Conservation (phyloP, 2,888 invertebrate genomes). For the Coleophora deauratella region DNA sequence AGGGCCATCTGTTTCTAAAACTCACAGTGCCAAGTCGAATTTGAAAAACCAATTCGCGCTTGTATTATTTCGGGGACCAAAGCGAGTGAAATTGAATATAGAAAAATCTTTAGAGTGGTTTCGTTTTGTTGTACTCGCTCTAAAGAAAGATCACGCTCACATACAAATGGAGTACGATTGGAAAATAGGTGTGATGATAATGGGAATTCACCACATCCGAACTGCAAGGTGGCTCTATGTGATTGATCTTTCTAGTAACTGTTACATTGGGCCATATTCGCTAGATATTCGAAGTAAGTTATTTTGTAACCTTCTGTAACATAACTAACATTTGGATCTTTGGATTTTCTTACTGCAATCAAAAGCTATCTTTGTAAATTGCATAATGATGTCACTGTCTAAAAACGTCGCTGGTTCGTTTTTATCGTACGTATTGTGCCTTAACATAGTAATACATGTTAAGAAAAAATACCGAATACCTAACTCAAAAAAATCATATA, state of each 20-base stretch:
- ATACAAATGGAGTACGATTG: conserved; percentile 39
- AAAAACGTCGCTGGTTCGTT: too few relatives aligned
- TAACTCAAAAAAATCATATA: too few relatives aligned
- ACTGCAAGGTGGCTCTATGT: conserved; percentile 1
- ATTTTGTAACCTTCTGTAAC: too few relatives aligned
- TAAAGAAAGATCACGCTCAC: conserved; percentile 25
- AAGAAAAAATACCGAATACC: too few relatives aligned
- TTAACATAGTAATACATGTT: too few relatives aligned
- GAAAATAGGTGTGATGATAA: conserved; percentile 27
- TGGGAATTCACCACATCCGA: conserved; percentile 12
- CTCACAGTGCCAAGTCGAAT: conserved; percentile 19
- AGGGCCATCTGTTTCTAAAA: conserved; percentile 21
- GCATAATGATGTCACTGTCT: too few relatives aligned
- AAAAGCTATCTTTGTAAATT: too few relatives aligned
- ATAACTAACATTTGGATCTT: too few relatives aligned
- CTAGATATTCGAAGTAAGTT: too few relatives aligned
- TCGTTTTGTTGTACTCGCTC: conserved; percentile 24
- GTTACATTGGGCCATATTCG: too few relatives aligned
- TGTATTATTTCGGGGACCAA: conserved; percentile 27
- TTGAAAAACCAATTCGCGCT: conserved; percentile 23
- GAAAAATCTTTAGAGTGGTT: conserved; percentile 32
- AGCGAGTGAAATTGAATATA: conserved; percentile 28
- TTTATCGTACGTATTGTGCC: too few relatives aligned
- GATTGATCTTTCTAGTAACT: not conserved
- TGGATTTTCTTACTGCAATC: too few relatives aligned